phyloP scores from a whole-genome alignment of 2,797 vertebrate genomes.

The Trichosurus vulpecula region DNA sequence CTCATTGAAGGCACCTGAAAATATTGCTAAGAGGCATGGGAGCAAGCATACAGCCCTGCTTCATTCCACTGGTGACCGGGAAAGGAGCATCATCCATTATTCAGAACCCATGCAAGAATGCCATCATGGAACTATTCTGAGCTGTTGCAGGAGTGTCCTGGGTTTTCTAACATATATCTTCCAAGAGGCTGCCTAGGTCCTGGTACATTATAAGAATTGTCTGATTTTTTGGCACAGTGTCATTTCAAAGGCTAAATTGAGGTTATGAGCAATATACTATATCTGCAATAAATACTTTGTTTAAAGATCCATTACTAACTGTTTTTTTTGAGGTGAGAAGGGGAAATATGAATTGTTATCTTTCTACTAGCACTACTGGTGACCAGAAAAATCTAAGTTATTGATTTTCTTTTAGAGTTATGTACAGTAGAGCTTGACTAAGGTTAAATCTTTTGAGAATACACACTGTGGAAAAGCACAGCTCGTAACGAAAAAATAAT shows the following conservation, averaged over 20 bases:
- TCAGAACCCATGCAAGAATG: not conserved
- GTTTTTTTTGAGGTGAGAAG: not conserved
- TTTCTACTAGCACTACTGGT: not conserved
- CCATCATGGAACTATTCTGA: not conserved
- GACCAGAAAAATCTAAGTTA: not conserved
- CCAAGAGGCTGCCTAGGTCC: not conserved
- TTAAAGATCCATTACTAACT: not conserved
- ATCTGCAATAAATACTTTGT: not conserved
- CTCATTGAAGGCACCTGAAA: not conserved
- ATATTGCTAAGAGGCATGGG: not conserved
- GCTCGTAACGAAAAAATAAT: not conserved
- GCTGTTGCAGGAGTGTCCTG: not conserved
- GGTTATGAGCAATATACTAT: not conserved
- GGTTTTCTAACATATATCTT: not conserved
- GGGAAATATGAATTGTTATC: not conserved
- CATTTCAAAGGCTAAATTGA: not conserved
- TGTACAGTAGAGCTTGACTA: not conserved
- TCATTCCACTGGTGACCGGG: not conserved
- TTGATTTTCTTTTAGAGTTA: not conserved
- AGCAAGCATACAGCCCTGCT: not conserved
- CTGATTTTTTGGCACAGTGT: not conserved
- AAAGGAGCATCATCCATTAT: not conserved
- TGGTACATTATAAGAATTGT: not conserved
- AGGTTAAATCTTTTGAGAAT: not conserved
- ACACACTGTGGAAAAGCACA: not conserved